phyloP scores from a whole-genome alignment of 2,797 vertebrate genomes.

The Varecia variegata region DNA sequence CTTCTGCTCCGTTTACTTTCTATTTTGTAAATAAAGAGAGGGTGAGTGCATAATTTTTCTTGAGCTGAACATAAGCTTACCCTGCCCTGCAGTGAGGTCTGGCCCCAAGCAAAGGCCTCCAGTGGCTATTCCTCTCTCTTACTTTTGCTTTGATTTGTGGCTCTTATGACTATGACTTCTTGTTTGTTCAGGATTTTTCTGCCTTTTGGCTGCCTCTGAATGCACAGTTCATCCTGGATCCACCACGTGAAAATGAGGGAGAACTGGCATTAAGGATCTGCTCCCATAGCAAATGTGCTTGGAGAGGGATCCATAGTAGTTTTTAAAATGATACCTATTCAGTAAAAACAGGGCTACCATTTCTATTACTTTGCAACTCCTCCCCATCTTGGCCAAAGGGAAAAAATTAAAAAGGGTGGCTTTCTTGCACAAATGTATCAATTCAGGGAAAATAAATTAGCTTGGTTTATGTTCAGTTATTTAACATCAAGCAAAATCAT shows the following conservation, averaged over 20 bases:
- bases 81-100: conserved; percentile 48
- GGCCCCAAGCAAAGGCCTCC: neutral
- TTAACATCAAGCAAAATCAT: conserved; percentile 44
- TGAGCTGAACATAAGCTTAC: conserved; percentile 41
- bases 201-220: conserved; percentile 46
- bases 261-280: neutral
- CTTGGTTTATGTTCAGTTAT: conserved; percentile 13
- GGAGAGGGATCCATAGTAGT: neutral
- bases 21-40: neutral
- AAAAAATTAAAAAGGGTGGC: neutral
- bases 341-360: neutral
- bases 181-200: neutral
- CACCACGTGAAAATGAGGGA: neutral
- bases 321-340: conserved; percentile 37
- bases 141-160: neutral
- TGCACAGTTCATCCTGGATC: neutral
- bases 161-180: neutral
- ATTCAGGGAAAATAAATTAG: neutral
- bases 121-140: neutral
- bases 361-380: conserved; percentile 22
- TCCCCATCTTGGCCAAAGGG: conserved; percentile 36
- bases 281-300: neutral
- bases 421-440: neutral
- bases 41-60: conserved; percentile 10
- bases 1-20: neutral